phyloP scores from a whole-genome alignment of 2,888 invertebrate genomes.

The Drosophila kambysellisi region DNA sequence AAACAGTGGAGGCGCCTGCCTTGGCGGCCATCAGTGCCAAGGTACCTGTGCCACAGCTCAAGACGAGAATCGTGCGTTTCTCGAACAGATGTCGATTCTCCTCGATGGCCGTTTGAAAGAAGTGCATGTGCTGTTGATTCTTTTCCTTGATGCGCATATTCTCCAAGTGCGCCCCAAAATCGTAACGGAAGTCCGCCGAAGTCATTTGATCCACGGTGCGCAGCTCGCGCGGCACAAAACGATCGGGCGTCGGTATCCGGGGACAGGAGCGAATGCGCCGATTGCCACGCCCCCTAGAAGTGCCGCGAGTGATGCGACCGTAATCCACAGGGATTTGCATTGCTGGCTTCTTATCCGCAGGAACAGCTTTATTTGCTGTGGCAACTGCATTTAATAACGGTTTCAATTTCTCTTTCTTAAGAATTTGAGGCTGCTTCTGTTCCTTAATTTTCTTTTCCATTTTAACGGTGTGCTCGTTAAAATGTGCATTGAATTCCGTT shows the following conservation, averaged over 20 bases:
- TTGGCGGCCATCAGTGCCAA: constrained; percentile 79
- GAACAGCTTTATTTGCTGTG: not conserved
- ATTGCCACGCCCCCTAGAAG: not conserved
- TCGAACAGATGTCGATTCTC: constrained; percentile 78
- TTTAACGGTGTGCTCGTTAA: not conserved
- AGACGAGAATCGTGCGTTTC: constrained; percentile 69
- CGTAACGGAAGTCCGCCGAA: constrained; percentile 76
- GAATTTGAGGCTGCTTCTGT: not conserved
- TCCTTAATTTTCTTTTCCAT: not conserved
- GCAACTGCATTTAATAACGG: not conserved
- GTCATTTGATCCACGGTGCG: constrained; percentile 72
- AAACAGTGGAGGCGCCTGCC: constrained; percentile 74
- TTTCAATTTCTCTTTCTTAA: not conserved
- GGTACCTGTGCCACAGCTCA: constrained; percentile 76
- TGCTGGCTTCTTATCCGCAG: not conserved
- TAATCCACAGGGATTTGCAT: too few relatives aligned
- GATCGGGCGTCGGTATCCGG: constrained; percentile 34
- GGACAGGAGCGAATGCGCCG: not conserved
- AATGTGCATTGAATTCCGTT: constrained; percentile 12
- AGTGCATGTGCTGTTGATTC: constrained; percentile 62
- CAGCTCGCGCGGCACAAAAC: constrained; percentile 47
- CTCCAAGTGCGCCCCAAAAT: constrained; percentile 71
- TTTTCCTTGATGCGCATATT: constrained; percentile 54
- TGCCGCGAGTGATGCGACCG: not conserved
- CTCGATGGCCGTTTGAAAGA: constrained; percentile 65